Percentiles rank a stretch among this genome's conserved stretches.
Evolutionary conservation across 1,140 invertebrate genomes (phyloP).

Genomic region (Frieseomelitta varia): DNA sequence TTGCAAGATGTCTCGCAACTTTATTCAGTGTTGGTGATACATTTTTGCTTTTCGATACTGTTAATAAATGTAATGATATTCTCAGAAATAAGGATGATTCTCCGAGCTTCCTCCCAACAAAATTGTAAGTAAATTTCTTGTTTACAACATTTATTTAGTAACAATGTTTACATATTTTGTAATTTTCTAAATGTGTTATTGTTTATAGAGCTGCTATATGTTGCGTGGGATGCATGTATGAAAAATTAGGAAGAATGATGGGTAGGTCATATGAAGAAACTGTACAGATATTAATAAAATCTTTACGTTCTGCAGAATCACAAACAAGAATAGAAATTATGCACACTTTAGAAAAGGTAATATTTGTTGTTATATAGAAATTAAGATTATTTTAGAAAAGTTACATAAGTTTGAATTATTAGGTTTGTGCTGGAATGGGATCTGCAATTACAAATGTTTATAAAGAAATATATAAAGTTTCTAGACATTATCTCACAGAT

Average conservation of each 20-base stretch:
- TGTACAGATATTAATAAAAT: slow-evolving; percentile 95
- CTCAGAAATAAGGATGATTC: slow-evolving; percentile 99
- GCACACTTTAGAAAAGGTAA: slow-evolving; percentile 95
- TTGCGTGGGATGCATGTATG: slow-evolving; percentile 98
- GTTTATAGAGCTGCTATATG: slow-evolving; percentile 95
- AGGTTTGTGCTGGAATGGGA: slow-evolving; percentile 93
- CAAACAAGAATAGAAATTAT: slow-evolving; percentile 98
- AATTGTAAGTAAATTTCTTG: slow-evolving; percentile 90
- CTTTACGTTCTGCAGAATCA: slow-evolving; percentile 96
- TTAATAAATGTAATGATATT: slow-evolving; percentile 99
- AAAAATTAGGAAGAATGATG: slow-evolving; percentile 98
- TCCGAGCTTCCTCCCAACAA: slow-evolving; percentile 94
- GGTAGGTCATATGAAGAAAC: slow-evolving; percentile 99
- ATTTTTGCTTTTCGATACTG: slow-evolving; percentile 97
- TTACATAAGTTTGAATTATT: slow-evolving; percentile 48
- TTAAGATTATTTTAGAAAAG: slow-evolving; percentile 29
- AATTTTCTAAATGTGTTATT: slow-evolving; percentile 8
- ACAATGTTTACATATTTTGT: neutral
- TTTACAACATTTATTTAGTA: neutral
- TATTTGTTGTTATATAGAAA: neutral
- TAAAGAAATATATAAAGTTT: slow-evolving; percentile 96
- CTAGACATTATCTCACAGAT: slow-evolving; percentile 92
- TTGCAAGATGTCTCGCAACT: slow-evolving; percentile 95
- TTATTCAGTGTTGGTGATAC: slow-evolving; percentile 99
- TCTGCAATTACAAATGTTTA: slow-evolving; percentile 92